Base-by-base conservation (phyloP, 2,113 vertebrate species). In the Dromaius novaehollandiae region DNA sequence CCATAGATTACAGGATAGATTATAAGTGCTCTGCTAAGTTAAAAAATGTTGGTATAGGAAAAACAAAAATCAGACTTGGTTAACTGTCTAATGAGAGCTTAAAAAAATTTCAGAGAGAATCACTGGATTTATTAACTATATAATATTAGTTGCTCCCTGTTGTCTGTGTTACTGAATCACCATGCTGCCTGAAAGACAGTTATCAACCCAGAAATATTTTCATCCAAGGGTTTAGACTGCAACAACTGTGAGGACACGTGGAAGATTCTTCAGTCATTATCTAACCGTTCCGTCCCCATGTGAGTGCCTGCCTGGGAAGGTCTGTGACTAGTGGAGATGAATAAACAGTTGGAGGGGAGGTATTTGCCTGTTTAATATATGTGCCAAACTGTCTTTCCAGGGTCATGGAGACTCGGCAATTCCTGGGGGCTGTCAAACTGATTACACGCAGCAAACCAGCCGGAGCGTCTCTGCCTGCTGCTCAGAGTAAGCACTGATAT, bases 191-290 rank as follows among this genome's bases (percentile, higher is more conserved):
- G 79, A 83, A 32, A 94, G 64, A 79, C 95, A 88, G 16, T 71
- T 96, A 87, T 12, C 85, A 94, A 80, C 65, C 84, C 69, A 3
- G 2, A 95, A 95, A 69, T 84, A 95, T 71, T 96, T 97, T 93
- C 91, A 78, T 88, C 88, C 1, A 0, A 88, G 92, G 79, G 55
- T 93, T 95, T 91, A 88, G 95, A 90, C 77, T 83, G 73, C 89
- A 90, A 25, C 95, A 96, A 95, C 96, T 95, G 93, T 19, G 64
- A 95, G 95, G 88, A 86, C 95, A 96, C 51, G n/a, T 95, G 97
- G 91, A 90, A 94, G 95, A 97, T 95, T 97, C 91, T 91, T 95
- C 79, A 10, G 9, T 84, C 89, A 69, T 97, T 96, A 96, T 95
- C 96, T 95, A 94, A 96, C 50, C 71, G 32, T 48, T 91, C 84